A percentile compares a stretch with the other conserved stretches of the same genome.
Conservation (phyloP, 2,797 vertebrate species). For the Cephalopachus bancanus region DNA sequence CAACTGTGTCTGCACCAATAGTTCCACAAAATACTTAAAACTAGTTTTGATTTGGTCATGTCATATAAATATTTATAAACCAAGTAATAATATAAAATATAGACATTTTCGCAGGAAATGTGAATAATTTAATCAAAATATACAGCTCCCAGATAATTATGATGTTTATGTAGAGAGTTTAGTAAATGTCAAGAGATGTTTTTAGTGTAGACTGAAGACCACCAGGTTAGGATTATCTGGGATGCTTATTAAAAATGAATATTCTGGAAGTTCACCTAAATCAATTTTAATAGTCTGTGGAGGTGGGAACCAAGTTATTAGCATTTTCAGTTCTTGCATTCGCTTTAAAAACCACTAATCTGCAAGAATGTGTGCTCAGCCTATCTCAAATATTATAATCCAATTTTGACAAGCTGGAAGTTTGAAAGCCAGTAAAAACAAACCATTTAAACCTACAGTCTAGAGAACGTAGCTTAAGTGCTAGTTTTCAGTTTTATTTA, state of each 20-base stretch:
- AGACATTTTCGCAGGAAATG: conserved; percentile 2
- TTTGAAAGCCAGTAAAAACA: neutral
- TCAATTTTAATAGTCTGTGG: neutral
- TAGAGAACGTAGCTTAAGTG: neutral
- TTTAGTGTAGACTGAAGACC: neutral
- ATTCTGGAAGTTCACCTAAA: conserved; percentile 21
- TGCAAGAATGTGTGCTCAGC: neutral
- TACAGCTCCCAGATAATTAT: neutral
- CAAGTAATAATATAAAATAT: conserved; percentile 10
- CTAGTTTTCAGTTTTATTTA: neutral
- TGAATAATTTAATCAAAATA: conserved; percentile 3
- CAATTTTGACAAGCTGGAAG: neutral
- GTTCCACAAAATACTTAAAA: conserved; percentile 28
- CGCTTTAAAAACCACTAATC: conserved; percentile 1
- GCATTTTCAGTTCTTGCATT: neutral
- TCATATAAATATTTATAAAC: neutral
- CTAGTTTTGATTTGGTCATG: neutral
- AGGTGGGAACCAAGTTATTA: neutral
- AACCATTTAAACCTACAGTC: neutral
- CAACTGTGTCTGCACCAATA: neutral
- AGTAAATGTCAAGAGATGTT: neutral
- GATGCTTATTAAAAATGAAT: neutral
- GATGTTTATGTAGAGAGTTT: neutral
- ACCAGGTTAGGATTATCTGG: neutral
- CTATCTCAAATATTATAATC: neutral